Percentiles rank a stretch among this genome's conserved stretches.
phyloP scores from a whole-genome alignment of 2,113 vertebrate species.

The Brachypodius melanocephalos region DNA sequence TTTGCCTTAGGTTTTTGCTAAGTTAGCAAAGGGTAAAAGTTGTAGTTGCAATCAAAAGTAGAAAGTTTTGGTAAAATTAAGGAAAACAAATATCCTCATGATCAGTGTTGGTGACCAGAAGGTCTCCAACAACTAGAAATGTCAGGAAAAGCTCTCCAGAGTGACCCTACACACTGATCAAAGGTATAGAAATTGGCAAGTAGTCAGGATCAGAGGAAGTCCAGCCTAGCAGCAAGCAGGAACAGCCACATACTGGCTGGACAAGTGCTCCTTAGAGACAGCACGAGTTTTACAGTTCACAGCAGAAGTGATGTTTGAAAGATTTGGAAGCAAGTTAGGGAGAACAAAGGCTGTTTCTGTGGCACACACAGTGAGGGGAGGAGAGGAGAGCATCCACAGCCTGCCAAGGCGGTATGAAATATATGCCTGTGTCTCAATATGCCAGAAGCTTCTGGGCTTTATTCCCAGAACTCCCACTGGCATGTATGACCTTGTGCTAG shows the following conservation, averaged over 20 bases:
- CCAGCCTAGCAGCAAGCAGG: background rate
- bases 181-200: background rate
- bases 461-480: slow-evolving; percentile 57
- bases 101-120: background rate
- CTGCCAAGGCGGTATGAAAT: slow-evolving; percentile 32
- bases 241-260: background rate
- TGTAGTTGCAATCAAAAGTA: background rate
- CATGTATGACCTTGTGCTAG: slow-evolving; percentile 36
- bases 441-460: slow-evolving; percentile 54
- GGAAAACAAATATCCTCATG: background rate
- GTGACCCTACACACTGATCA: accelerated
- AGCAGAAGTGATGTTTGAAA: slow-evolving; percentile 14
- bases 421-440: slow-evolving; percentile 27
- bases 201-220: background rate
- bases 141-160: background rate
- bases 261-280: background rate
- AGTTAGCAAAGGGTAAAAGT: background rate
- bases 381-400: background rate
- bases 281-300: background rate
- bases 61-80: background rate
- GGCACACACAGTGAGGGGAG: background rate
- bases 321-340: background rate
- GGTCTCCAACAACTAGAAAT: background rate
- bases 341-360: slow-evolving; percentile 61
- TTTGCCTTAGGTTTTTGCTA: background rate